phyloP scores from a whole-genome alignment of 2,113 vertebrate genomes.

The Scomber colias region DNA sequence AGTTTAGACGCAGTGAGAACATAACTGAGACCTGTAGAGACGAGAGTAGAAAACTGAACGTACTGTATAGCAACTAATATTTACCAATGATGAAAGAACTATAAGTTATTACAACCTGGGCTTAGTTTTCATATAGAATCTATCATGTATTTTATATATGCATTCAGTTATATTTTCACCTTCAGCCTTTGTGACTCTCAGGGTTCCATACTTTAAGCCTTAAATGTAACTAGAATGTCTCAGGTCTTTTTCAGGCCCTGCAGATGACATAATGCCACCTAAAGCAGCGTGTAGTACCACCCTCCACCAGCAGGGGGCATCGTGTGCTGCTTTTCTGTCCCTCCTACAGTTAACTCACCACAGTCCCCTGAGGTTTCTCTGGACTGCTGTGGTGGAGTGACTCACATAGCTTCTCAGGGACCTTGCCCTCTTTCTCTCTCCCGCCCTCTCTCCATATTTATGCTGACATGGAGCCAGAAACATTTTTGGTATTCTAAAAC shows the following conservation, averaged over 20 bases:
- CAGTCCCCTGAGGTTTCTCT: slow-evolving; percentile 48
- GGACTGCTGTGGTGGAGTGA: slow-evolving; percentile 20
- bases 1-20: neutral
- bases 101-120: too few relatives aligned
- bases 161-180: too few relatives aligned
- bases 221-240: too few relatives aligned
- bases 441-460: slow-evolving; percentile 57
- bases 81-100: neutral
- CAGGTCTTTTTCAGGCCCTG: neutral
- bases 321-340: neutral
- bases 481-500: slow-evolving; percentile 64
- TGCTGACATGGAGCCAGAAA: slow-evolving; percentile 66
- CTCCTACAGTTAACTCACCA: slow-evolving; percentile 7
- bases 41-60: neutral
- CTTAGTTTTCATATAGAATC: too few relatives aligned
- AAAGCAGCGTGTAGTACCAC: slow-evolving; percentile 29
- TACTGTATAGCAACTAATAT: neutral
- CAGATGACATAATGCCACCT: neutral
- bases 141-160: too few relatives aligned
- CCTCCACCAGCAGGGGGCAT: slow-evolving; percentile 55
- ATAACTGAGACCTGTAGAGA: neutral
- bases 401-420: slow-evolving; percentile 60
- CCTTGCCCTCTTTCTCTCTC: slow-evolving; percentile 36
- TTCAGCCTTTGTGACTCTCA: too few relatives aligned
- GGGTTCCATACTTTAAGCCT: too few relatives aligned